phyloP scores from a whole-genome alignment of 2,113 vertebrate species.

The Heterocephalus glaber region DNA sequence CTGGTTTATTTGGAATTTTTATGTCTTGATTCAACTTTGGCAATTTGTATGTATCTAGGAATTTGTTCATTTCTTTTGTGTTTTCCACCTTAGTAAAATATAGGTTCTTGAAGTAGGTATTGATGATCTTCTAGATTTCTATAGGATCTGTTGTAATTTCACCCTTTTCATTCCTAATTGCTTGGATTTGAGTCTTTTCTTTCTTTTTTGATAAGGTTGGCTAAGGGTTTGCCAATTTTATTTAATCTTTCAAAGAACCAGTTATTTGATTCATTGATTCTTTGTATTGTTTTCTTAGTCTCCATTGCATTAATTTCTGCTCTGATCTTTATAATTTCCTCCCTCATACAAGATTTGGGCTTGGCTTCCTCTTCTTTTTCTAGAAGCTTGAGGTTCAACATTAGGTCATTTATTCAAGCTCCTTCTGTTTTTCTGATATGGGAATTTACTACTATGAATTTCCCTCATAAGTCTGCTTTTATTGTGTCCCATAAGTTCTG shows the following conservation, averaged over 20 bases:
- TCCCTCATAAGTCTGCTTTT: not conserved
- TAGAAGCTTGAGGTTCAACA: not conserved
- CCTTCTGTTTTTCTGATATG: not conserved
- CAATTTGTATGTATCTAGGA: not conserved
- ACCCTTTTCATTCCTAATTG: not conserved
- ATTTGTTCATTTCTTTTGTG: not conserved
- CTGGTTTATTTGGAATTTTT: not conserved
- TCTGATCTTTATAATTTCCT: not conserved
- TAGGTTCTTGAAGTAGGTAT: not conserved
- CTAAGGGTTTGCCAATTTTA: not conserved
- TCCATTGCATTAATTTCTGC: not conserved
- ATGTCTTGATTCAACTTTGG: not conserved
- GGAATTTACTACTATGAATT: not conserved
- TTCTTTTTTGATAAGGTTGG: not conserved
- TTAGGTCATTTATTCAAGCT: not conserved
- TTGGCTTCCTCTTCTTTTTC: too few relatives aligned
- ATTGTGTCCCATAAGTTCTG: not conserved
- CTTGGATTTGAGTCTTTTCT: not conserved
- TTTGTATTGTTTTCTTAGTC: not conserved
- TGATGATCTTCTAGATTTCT: not conserved
- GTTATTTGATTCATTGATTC: not conserved
- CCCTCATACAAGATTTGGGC: not conserved
- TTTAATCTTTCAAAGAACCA: not conserved
- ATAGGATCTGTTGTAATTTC: not conserved
- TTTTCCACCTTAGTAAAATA: not conserved